Evolutionary conservation across 2,888 invertebrate species (phyloP).

Genomic region (Drosophila picticornis): DNA sequence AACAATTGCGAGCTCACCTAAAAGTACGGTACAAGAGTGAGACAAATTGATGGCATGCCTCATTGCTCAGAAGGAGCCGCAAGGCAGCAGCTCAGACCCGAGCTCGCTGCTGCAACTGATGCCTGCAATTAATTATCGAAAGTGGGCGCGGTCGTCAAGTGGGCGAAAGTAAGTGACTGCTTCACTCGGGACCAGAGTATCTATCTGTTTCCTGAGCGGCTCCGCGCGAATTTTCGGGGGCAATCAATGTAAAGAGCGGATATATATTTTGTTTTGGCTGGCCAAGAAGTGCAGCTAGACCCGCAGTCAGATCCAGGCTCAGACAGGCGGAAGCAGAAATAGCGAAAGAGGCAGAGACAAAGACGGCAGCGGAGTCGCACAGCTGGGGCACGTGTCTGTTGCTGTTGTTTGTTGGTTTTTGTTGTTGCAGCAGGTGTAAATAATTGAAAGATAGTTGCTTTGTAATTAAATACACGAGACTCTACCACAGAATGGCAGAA

Average conservation of each 20-base stretch:
- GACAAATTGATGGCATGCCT: slow-evolving; percentile 82
- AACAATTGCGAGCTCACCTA: slow-evolving; percentile 70
- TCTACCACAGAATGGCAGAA: slow-evolving; percentile 22
- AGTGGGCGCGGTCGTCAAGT: slow-evolving; percentile 82
- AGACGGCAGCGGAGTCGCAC: slow-evolving; percentile 13
- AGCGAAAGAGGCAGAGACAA: slow-evolving; percentile 7
- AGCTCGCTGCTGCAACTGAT: slow-evolving; percentile 80
- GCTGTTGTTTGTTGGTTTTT: slow-evolving; percentile 36
- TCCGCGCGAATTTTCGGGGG: slow-evolving; percentile 58
- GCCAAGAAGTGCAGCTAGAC: slow-evolving; percentile 66
- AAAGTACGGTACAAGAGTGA: slow-evolving; percentile 63
- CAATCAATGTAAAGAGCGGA: slow-evolving; percentile 82
- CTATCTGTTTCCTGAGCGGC: slow-evolving; percentile 50
- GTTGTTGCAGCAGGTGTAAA: slow-evolving; percentile 76
- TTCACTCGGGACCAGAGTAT: slow-evolving; percentile 22
- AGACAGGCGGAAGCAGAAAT: slow-evolving; percentile 1
- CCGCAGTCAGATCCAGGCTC: slow-evolving; percentile 24
- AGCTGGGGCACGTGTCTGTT: slow-evolving; percentile 46
- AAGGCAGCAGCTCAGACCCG: slow-evolving; percentile 7
- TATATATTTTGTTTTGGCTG: slow-evolving; percentile 79
- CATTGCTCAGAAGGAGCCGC: slow-evolving; percentile 52
- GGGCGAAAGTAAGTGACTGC: slow-evolving; percentile 67
- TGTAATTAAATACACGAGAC: slow-evolving; percentile 76
- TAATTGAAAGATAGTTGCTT: slow-evolving; percentile 82
- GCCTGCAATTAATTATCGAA: slow-evolving; percentile 85